Conservation (phyloP, 2,888 invertebrate species). For the Mesoligia furuncula region DNA sequence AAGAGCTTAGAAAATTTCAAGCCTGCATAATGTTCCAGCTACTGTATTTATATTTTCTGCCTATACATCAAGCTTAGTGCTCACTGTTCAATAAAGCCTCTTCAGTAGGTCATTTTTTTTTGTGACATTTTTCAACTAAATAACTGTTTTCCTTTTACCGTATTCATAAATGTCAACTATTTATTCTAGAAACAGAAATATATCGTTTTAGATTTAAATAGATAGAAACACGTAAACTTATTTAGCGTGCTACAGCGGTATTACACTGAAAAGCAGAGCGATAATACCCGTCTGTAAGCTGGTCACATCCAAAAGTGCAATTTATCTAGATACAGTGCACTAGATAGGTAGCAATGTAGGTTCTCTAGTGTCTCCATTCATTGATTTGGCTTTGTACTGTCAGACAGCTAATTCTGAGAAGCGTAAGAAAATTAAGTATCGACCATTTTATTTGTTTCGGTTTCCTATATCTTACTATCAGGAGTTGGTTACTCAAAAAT, state of each 20-base stretch:
- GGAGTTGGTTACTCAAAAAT: background rate
- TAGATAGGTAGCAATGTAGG: conserved; percentile 52
- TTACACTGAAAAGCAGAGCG: conserved; percentile 48
- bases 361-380: conserved; percentile 39
- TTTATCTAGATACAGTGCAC: conserved; percentile 61
- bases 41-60: conserved; percentile 31
- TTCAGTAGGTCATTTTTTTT: conserved; percentile 28
- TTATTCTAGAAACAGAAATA: conserved; percentile 43
- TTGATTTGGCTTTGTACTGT: conserved; percentile 26
- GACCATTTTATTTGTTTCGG: background rate
- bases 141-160: conserved; percentile 27
- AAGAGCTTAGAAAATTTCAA: conserved; percentile 36
- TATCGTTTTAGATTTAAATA: conserved; percentile 52
- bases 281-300: conserved; percentile 49
- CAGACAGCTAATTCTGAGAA: conserved; percentile 5
- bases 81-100: conserved; percentile 15
- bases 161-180: conserved; percentile 49
- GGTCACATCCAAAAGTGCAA: conserved; percentile 77
- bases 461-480: background rate
- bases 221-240: conserved; percentile 49
- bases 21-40: conserved; percentile 31
- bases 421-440: background rate
- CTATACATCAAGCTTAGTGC: conserved; percentile 45
- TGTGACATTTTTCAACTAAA: conserved; percentile 13
- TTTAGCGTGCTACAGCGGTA: conserved; percentile 43